Base-by-base conservation (phyloP, 2,888 invertebrate genomes). In the Leptinotarsa haldemani region DNA sequence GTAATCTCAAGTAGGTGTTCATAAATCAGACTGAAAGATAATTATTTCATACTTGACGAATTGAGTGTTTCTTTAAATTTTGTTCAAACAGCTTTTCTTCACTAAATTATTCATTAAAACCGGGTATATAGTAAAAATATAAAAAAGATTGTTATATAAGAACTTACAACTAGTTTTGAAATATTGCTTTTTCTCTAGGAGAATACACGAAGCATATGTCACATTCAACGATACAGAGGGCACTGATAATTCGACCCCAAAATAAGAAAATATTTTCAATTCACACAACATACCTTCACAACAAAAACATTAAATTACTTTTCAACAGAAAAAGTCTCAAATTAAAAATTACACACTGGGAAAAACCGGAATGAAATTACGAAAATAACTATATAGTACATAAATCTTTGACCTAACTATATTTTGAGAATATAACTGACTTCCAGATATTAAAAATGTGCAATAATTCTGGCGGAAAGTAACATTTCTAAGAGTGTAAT, bases 151-250 rank as follows among this genome's bases (percentile, higher is more conserved):
- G 25, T 40, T 40, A 46, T 56, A 56, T 4, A 4, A 46, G 47
- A 18, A 15, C 64, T 50, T 53, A 52, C 13, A 69, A 68, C 77
- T 75, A 73, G 48, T 71, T 56, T 70, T 65, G 25, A 70, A 68
- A 70, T 78, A 78, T 78, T 78, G 78, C 78, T 78, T 77, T 78
- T 77, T 74, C 74, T 77, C 75, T 70, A 77, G 66, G 77, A 78
- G 78, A 78, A 78, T 78, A 78, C 78, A 78, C 78, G 78, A 78
- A 78, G 78, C 78, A 71, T 77, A 50, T 72, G 65, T 73, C 50
- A 65, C 25, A 53, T 67, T 25, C 15, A 50, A 52, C 4, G 20
- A 46, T 47, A 65, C 48, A 4, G 48, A 47, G 13, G 15, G 4
- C 12, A 18, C 40, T 20, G 46, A 64, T 18, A 40, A 64, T 64